Base-by-base conservation (phyloP, 2,797 vertebrate genomes). In the Vultur gryphus region DNA sequence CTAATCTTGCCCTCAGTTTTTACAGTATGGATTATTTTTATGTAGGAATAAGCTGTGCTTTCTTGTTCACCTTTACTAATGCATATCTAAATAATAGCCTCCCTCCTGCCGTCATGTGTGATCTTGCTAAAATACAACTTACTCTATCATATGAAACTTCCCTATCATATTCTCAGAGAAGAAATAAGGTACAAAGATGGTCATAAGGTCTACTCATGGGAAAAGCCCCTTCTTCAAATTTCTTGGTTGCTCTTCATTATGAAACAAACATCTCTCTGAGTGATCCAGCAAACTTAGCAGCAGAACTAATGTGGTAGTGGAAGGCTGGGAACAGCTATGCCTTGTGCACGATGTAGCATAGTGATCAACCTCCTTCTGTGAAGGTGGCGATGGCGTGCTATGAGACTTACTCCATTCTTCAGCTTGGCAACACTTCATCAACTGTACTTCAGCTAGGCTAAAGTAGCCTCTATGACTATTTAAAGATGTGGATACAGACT, bases 321-420 rank as follows among this genome's bases (percentile, higher is more conserved):
- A 35, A 48, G 55, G 37, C 64, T 69, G 58, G 73, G 73, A 71
- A 23, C 13, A 86, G 62, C 31, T 65, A 26, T 2, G 0, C 3
- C 19, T 41, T 5, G 4, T 16, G 44, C 14, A 3, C 2, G 6
- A 26, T 0, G 0, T 2, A 49, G 49, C 11, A 6, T 5, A 46
- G 35, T 7, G 35, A 61, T 16, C 59, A 85, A 11, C 24, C 25
- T 48, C 54, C 29, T 49, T 18, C 59, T 6, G 20, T 19, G 20
- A 37, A 46, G n/a, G 44, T 0, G 4, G 6, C 2, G 4, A 49
- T 41, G 44, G 44, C 31, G 57, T 16, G 17, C 43, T 15, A 8
- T 16, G 55, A 61, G 33, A 39, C 19, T 57, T 62, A 25, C 39
- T 51, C n/a, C 46, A 16, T 44, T 7, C 58, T 81, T 65, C 51